Evolutionary conservation across 2,888 invertebrate species (phyloP), one percentile per base, ranked within the genome.

Genomic region (Piscicola geometra): DNA sequence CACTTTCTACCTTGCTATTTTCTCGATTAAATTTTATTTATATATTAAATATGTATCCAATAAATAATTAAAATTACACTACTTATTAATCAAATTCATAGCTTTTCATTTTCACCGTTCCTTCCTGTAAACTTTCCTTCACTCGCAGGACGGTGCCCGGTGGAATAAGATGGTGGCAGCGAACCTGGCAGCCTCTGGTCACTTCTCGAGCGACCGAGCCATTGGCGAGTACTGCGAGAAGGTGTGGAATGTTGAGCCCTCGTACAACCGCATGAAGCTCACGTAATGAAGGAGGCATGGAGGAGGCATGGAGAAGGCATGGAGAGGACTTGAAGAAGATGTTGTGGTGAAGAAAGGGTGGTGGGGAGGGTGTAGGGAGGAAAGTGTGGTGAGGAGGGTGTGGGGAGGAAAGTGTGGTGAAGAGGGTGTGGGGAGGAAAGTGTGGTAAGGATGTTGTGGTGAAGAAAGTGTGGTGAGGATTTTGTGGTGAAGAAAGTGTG

Each of bases 161-260:
- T 80, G 80, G 80, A 68, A 50, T 47, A 68, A 71, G 12, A 80
- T 79, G 79, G 75, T 72, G 9, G 72, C 79, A 81, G 87, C 91
- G 84, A 99, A 99, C 87, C 97, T 99, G 83, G 98, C 98, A 28
- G 91, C 95, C 0, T 9, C 67, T 15, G 67, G 98, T 71, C 21
- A 99, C 87, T 99, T 99, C 88, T 86, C 86, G 70, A 97, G 96
- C 74, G 99, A 99, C 88, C 80, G 86, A 41, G 98, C 99, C 75
- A 99, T 99, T 83, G 90, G 90, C 0, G 94, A 99, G 85, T 99
- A 99, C 85, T 96, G 96, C 47, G 90, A 90, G 47, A 92, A 99
- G 82, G 99, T 99, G 84, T 98, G 98, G 97, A 93, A 91, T 72
- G 92, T 96, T 21, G 91, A 96, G 85, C 95, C 98, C 12, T 89